Base-by-base conservation (phyloP, 2,888 invertebrate species). In the Coleophora flavipennella region DNA sequence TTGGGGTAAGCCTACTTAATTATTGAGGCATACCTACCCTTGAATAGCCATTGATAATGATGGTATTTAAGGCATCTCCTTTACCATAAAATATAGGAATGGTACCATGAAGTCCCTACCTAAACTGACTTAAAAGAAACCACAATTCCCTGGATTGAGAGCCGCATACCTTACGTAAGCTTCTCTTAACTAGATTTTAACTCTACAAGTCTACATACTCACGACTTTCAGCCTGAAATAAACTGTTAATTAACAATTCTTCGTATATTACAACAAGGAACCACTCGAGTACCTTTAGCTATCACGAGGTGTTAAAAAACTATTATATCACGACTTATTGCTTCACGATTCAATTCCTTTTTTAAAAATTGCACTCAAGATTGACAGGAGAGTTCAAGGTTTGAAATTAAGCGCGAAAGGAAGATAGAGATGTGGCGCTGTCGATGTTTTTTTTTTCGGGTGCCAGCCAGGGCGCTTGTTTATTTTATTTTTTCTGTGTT, bases 81-180 rank as follows among this genome's bases (percentile, higher is more conserved):
- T n/a, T 20, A 20, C 20, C 3, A 20, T 3, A 20, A 20, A 20
- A 20, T 4, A 20, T 20, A 20, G 20, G 20, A 20, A 20, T 20
- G 6, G 20, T 20, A 20, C 20, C 3, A 6, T 4, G 6, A 20
- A 20, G 6, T 20, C 20, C 6, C 20, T 20, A 20, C 20, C 20
- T 20, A 20, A 20, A 4, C 3, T 20, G 6, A 20, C 20, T 20
- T 20, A 6, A 20, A 20, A 20, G n/a, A 44, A 51, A 57, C 54
- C 53, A 47, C 44, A 52, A 55, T 49, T 48, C 44, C 46, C 54
- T 59, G 53, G 55, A 53, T 50, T 55, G 50, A 46, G 45, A 52
- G 60, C 59, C 57, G 60, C 62, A 59, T 57, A 52, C 57, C 81
- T 81, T 83, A 83, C 79, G 81, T 83, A 83, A 83, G 76, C 63